phyloP scores from a whole-genome alignment of 1,140 invertebrate species.

The Stenopsyche tienmushanensis region DNA sequence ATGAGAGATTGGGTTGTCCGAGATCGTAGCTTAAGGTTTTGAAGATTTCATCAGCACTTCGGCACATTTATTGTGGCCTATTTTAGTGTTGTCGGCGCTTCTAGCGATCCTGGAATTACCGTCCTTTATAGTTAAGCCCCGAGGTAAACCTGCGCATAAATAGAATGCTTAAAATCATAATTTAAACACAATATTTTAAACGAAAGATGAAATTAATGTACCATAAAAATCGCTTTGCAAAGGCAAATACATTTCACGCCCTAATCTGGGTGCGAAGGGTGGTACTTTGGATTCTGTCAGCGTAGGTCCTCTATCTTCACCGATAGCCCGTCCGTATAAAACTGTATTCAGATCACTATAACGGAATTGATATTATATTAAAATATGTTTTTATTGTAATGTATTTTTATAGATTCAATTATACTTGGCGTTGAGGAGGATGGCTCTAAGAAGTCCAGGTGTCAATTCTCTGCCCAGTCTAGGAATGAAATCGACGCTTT shows the following conservation, averaged over 20 bases:
- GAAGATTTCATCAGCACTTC: too few relatives aligned
- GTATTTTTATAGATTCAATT: not conserved
- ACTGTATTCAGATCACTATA: not conserved
- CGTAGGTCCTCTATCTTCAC: constrained; percentile 25
- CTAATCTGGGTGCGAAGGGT: constrained; percentile 36
- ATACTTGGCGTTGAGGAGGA: too few relatives aligned
- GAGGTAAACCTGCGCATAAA: too few relatives aligned
- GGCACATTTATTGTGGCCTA: too few relatives aligned
- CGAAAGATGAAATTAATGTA: too few relatives aligned
- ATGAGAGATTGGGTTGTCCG: too few relatives aligned
- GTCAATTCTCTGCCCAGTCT: constrained; percentile 33
- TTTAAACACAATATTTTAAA: too few relatives aligned
- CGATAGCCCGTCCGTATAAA: constrained; percentile 21
- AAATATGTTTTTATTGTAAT: not conserved
- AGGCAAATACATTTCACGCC: constrained; percentile 19
- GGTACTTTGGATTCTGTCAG: constrained; percentile 27
- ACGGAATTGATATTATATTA: constrained; percentile 1
- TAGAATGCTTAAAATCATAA: too few relatives aligned
- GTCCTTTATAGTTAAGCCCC: too few relatives aligned
- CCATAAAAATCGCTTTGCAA: constrained; percentile 24
- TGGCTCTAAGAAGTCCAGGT: not conserved
- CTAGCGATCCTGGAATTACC: too few relatives aligned
- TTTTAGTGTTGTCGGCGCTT: too few relatives aligned
- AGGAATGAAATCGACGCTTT: constrained; percentile 33
- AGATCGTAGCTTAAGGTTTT: too few relatives aligned